Base-by-base conservation (phyloP, 2,113 vertebrate species). In the Pampusana beccarii region DNA sequence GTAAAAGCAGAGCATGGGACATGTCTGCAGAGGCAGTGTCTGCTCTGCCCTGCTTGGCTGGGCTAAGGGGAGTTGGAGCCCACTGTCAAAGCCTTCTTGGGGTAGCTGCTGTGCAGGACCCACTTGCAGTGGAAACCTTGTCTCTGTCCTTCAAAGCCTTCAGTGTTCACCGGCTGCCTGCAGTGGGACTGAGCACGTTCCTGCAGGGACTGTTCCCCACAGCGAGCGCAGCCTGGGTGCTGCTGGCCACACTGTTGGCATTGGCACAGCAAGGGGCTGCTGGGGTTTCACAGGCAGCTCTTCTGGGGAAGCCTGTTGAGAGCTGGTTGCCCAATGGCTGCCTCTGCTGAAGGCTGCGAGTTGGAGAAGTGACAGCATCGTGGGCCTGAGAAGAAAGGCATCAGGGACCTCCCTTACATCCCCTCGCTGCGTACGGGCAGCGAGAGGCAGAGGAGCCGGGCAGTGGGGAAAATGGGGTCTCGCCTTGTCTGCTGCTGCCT, bases 91-190 rank as follows among this genome's bases (percentile, higher is more conserved):
- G 60, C 79, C 46, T 67, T 29, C 72, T 29, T 44, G 46, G 50
- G 54, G 64, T 34, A 83, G 61, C 62, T 84, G 80, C 50, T 73
- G 28, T 44, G 21, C 7, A 6, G 42, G 46, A 70, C 60, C 46
- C 16, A 8, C 29, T 77, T 62, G 36, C 36, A 42, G 40, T 28
- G 72, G 66, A 77, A 75, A 34, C 50, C 23, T 48, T 44, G 72
- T 42, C 50, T 74, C 46, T 61, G 42, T 82, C 48, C 79, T 86
- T 75, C 61, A 67, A 13, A 79, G 70, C 74, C 12, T 13, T 23
- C 17, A 34, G 29, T 0, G 0, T 57, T 85, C n/a, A 23, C n/a
- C 1, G 4, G 44, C 81, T 80, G 50, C 56, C 34, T 36, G 81
- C 31, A 40, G 50, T 4, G 11, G 42, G 56, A 23, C 57, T 62